Conservation (phyloP, 1,140 invertebrate species). For the Drosophila arizonae region DNA sequence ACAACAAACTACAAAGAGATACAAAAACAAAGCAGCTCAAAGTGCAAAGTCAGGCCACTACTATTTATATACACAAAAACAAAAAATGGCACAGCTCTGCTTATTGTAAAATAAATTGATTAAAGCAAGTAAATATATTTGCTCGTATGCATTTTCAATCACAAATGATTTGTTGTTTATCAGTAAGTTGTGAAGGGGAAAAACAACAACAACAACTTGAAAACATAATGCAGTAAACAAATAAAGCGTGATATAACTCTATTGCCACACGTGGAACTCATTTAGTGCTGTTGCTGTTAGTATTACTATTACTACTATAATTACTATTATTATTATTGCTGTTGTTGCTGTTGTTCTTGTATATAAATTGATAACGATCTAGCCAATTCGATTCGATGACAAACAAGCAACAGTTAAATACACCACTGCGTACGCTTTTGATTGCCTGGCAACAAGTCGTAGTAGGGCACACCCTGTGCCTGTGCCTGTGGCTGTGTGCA, state of each 20-base stretch:
- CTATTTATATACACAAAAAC: background rate
- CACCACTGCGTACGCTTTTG: background rate
- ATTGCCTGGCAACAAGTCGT: constrained; percentile 37
- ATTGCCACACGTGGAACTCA: constrained; percentile 32
- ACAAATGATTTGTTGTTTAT: constrained; percentile 29
- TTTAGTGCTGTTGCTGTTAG: constrained; percentile 4
- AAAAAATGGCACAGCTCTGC: constrained; percentile 4
- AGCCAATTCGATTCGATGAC: constrained; percentile 20
- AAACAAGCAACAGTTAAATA: constrained; percentile 24
- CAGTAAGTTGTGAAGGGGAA: constrained; percentile 3
- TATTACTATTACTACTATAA: background rate
- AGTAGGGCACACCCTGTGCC: background rate
- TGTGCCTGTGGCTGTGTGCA: background rate
- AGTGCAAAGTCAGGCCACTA: background rate
- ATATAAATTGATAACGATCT: constrained; percentile 48
- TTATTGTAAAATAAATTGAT: constrained; percentile 5
- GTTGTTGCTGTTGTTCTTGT: constrained; percentile 18
- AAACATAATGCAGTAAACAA: constrained; percentile 44
- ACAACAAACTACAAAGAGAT: background rate
- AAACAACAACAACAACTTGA: constrained; percentile 22
- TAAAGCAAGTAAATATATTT: background rate
- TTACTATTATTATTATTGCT: constrained; percentile 6
- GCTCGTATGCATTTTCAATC: constrained; percentile 23
- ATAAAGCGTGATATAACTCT: constrained; percentile 33
- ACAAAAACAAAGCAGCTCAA: background rate